Evolutionary conservation across 2,888 invertebrate species (phyloP), one percentile per base, ranked within the genome.

Genomic region (Adineta ricciae): DNA sequence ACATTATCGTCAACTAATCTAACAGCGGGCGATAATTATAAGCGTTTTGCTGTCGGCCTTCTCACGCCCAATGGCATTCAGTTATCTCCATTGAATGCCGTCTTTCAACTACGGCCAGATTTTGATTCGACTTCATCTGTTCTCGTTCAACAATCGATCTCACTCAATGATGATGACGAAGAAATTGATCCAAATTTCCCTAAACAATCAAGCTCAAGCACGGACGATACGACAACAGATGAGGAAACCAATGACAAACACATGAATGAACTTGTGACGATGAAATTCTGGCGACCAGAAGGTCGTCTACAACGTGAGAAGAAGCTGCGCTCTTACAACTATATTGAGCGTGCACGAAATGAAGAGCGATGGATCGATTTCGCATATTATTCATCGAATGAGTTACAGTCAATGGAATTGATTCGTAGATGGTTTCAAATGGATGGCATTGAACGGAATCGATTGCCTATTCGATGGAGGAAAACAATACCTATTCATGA

Each of bases 311-410:
- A 41, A 78, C 78, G 78, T 4, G 78, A 78, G n/a, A 78, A 41
- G 41, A 78, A 78, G n/a, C 24, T 41, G n/a, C 78, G 78, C n/a
- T 78, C 78, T n/a, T 78, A 38, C 19, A 41, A 78, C 41, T 78
- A 78, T 78, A 24, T 78, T 24, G n/a, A 41, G n/a, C 78, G 78
- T 21, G 41, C 38, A 14, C 78, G 78, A 19, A 78, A 78, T 41
- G 41, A 78, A 78, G 78, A 78, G n/a, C 38, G 41, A 78, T 78
- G 78, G 78, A 38, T 78, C 24, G 78, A 78, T 78, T 78, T 78
- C 1, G 78, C 78, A 0, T 78, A 78, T 41, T 41, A 41, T 41
- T 78, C 24, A n/a, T 14, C 24, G 0, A n/a, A 78, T 41, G n/a
- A 78, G 41, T n/a, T 11, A 9, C n/a, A 41, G n/a, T 38, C 78